Percentiles rank a stretch among this genome's conserved stretches.
Evolutionary conservation across 2,113 vertebrate species (phyloP).

Genomic region (Anser cygnoides): DNA sequence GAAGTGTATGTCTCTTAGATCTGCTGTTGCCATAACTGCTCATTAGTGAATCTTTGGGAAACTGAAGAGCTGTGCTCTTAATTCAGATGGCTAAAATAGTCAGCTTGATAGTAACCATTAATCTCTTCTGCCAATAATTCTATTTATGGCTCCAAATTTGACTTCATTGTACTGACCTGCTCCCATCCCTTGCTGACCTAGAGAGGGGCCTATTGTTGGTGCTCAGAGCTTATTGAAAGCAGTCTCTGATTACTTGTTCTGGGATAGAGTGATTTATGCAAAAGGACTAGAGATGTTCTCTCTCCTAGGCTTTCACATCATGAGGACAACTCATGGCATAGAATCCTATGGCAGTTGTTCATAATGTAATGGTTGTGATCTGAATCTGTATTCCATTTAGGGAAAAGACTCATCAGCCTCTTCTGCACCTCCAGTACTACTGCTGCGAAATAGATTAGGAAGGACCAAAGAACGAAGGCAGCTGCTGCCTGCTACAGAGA

Average conservation of each 20-base stretch:
- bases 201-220: background rate
- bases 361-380: background rate
- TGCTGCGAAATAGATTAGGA: background rate
- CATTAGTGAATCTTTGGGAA: background rate
- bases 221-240: background rate
- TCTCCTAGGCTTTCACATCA: background rate
- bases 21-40: background rate
- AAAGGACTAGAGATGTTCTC: background rate
- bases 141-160: background rate
- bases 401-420: background rate
- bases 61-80: background rate
- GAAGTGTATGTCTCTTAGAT: background rate
- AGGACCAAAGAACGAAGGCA: slow-evolving; percentile 1
- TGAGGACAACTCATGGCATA: background rate
- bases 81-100: background rate
- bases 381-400: background rate
- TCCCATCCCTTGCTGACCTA: background rate
- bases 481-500: background rate
- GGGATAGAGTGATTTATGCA: background rate
- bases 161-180: background rate
- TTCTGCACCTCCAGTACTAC: background rate
- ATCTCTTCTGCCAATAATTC: background rate
- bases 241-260: background rate
- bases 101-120: background rate
- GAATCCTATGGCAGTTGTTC: background rate